A percentile compares a stretch with the other conserved stretches of the same genome.
Evolutionary conservation across 2,113 vertebrate genomes (phyloP).

Genomic region (Salvelinus namaycush): DNA sequence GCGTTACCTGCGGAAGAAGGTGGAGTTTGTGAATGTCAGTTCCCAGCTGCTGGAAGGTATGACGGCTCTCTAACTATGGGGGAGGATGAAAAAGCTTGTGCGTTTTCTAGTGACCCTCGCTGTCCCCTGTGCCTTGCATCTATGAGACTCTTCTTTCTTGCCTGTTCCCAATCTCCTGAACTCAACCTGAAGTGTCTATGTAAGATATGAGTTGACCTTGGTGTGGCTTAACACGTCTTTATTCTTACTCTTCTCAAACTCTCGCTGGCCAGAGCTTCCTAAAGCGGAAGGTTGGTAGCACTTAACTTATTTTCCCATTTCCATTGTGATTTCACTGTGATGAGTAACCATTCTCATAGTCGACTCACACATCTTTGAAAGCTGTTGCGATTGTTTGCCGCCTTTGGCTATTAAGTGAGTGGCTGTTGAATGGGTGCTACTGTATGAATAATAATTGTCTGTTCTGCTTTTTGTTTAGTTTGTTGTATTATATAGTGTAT

Average conservation of each 20-base stretch:
- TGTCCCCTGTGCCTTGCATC: neutral
- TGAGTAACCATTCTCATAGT: conserved; percentile 49
- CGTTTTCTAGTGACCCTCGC: conserved; percentile 1
- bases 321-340: conserved; percentile 42
- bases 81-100: neutral
- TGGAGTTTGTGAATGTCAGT: conserved; percentile 96
- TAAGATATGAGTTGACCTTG: conserved; percentile 40
- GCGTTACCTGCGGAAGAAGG: conserved; percentile 95
- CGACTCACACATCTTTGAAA: conserved; percentile 31
- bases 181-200: conserved; percentile 4
- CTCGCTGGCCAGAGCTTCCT: conserved; percentile 98
- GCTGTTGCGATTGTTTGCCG: conserved; percentile 14
- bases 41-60: conserved; percentile 96
- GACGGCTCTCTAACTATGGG: neutral
- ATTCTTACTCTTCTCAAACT: conserved; percentile 90
- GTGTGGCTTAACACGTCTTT: conserved; percentile 76
- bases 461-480: no score
- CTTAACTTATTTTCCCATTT: conserved; percentile 75
- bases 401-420: conserved; percentile 9
- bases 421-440: conserved; percentile 7
- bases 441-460: conserved; percentile 4
- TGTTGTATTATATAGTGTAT: no score
- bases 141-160: neutral
- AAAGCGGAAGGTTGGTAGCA: conserved; percentile 99
- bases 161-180: conserved; percentile 15